Evolutionary conservation across 2,113 vertebrate species (phyloP).

Genomic region (mouse (Mus musculus)): DNA sequence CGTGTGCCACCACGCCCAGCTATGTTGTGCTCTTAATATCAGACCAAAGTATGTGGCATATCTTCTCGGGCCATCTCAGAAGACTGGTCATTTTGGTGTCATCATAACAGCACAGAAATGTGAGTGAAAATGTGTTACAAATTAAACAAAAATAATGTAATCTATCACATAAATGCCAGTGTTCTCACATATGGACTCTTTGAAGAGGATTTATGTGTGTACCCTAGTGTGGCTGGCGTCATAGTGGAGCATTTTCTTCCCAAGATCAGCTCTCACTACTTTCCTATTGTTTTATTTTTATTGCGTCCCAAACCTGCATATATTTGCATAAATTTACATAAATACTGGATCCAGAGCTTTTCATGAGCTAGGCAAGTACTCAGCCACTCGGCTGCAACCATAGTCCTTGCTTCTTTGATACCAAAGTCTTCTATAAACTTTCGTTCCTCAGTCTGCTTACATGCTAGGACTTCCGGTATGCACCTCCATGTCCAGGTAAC

Average conservation of each 20-base stretch:
- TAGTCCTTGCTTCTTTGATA: background rate
- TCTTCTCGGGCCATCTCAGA: background rate
- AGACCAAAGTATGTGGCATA: background rate
- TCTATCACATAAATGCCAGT: background rate
- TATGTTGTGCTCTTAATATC: background rate
- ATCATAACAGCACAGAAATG: background rate
- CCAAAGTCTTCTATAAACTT: too few species aligned
- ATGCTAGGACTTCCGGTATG: background rate
- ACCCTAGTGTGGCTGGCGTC: fast-evolving
- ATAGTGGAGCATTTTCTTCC: background rate
- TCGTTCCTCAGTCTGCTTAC: too few species aligned
- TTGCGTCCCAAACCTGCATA: background rate
- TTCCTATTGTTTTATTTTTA: background rate
- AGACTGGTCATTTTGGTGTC: background rate
- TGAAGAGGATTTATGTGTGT: background rate
- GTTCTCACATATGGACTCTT: background rate
- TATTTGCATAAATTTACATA: background rate
- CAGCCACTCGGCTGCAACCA: background rate
- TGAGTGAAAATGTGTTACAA: background rate
- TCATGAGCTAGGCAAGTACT: background rate
- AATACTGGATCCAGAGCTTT: background rate
- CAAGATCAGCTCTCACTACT: background rate
- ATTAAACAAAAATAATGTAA: background rate
- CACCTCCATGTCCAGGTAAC: background rate
- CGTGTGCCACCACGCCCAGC: too few species aligned